Evolutionary conservation across 2,797 vertebrate genomes (phyloP), one percentile per base, ranked within the genome.

Genomic region (Poeciliopsis paucimaculata): DNA sequence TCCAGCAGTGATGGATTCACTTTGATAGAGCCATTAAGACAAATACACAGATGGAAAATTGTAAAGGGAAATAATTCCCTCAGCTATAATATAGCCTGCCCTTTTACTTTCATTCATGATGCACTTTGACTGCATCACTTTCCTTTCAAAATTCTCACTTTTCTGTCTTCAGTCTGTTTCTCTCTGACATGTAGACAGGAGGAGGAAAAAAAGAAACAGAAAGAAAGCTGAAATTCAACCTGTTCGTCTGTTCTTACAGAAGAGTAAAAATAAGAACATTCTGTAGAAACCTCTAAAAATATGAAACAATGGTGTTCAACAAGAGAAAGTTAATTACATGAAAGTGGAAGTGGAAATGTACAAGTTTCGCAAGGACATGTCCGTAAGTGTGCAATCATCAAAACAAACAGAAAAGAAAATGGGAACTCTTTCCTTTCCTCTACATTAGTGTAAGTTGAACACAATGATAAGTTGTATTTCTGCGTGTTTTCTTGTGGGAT

Each of bases 11-110:
- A 89, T 88, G 75, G 81, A 57, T 75, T 87, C 81, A 88, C 79
- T 82, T 84, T 91, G 88, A 90, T 84, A 84, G 83, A 28, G 47
- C 86, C 86, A 93, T 93, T 89, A 92, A 84, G 76, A 79, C 64
- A 78, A 77, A 87, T 87, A 85, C 71, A 79, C 74, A 62, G 57
- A 84, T 74, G 82, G 66, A 78, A 76, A 85, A 88, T 87, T 86
- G 80, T 76, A 75, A 77, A 75, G 49, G 77, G 68, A 85, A 91
- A 92, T 89, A 1, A 86, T 90, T 93, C 91, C 86, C 83, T 86
- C 87, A 81, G 86, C 82, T 89, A 84, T 84, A 85, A 87, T 70
- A 78, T 66, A 60, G 26, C 46, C 82, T 23, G 70, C 47, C 79
- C 79, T 89, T 70, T 91, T 79, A 83, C 73, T 84, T 75, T 68